phyloP scores from a whole-genome alignment of 2,888 invertebrate species.

The Sesia bembeciformis region DNA sequence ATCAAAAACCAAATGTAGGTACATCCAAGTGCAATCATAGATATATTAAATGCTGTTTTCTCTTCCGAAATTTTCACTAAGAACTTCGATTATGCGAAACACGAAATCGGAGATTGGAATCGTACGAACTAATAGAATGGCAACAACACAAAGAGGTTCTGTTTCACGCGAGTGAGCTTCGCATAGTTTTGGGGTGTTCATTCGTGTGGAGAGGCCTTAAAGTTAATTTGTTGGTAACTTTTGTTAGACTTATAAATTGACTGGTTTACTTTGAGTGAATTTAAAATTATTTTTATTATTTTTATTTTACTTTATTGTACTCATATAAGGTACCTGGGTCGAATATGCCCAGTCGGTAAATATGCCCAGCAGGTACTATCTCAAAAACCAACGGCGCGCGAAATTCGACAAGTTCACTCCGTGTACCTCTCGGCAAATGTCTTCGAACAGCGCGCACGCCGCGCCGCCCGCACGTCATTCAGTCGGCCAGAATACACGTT shows the following conservation, averaged over 20 bases:
- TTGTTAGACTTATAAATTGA: neutral
- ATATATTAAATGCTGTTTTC: neutral
- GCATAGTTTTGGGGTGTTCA: neutral
- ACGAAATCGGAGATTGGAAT: slow-evolving; percentile 32
- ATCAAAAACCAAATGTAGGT: no score
- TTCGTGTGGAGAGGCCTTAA: neutral
- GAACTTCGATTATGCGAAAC: slow-evolving; percentile 27
- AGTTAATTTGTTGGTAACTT: neutral
- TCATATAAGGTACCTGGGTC: no score
- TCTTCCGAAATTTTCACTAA: slow-evolving; percentile 18
- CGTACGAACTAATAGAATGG: slow-evolving; percentile 39
- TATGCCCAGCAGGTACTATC: no score
- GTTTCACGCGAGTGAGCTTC: neutral
- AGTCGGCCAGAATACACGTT: no score
- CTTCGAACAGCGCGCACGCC: no score
- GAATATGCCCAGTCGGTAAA: no score
- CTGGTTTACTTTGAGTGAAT: neutral
- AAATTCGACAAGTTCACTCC: no score
- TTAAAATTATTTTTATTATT: neutral
- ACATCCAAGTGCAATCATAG: no score
- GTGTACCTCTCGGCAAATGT: no score
- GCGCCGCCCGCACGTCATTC: no score
- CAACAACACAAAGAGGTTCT: slow-evolving; percentile 27
- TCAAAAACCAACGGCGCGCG: no score
- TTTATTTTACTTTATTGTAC: no score